Conservation (phyloP, 1,140 invertebrate genomes). For the Ceratosolen solmsi region DNA sequence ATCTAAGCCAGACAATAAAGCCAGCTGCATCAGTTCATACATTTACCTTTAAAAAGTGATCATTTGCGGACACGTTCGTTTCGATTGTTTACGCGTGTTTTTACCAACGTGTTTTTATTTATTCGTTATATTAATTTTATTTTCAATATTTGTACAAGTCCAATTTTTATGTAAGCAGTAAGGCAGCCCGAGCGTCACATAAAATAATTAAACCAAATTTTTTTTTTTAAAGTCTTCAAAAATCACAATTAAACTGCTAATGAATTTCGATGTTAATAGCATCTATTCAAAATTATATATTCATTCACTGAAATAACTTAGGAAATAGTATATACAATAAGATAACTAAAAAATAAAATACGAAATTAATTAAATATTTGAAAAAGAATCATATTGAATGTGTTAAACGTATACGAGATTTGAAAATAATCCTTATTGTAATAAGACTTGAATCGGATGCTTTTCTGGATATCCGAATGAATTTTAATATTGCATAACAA, state of each 20-base stretch:
- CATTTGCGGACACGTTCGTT: neutral
- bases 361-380: neutral
- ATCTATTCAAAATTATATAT: neutral
- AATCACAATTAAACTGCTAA: neutral
- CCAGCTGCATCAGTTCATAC: neutral
- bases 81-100: neutral
- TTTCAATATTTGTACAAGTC: slow-evolving; percentile 12
- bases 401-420: slow-evolving; percentile 4
- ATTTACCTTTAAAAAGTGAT: neutral
- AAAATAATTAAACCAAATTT: neutral
- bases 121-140: neutral
- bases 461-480: neutral
- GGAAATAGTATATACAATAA: neutral
- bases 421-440: neutral
- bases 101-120: neutral
- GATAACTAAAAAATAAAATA: neutral
- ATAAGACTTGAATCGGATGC: neutral
- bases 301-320: neutral
- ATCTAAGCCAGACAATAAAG: slow-evolving; percentile 14
- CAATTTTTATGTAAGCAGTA: neutral
- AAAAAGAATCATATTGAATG: slow-evolving; percentile 7
- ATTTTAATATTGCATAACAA: neutral
- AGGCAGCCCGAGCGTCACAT: slow-evolving; percentile 27
- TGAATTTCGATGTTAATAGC: neutral
- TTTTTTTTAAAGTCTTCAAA: neutral